Evolutionary conservation across 2,888 invertebrate species (phyloP).

Genomic region (Clusia tigrina): DNA sequence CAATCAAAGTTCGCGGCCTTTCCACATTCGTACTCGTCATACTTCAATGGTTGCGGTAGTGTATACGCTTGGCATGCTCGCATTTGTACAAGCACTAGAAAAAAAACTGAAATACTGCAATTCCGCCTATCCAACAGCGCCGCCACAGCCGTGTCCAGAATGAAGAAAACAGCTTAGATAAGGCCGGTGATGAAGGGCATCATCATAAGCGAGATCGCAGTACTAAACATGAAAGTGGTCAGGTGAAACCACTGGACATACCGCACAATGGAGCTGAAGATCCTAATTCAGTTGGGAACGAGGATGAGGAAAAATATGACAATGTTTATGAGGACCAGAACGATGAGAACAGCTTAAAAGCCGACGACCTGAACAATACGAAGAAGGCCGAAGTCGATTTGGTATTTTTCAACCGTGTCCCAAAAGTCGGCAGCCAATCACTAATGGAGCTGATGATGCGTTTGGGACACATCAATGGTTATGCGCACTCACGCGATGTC

Average conservation of each 20-base stretch:
- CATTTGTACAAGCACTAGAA: slow-evolving; percentile 16
- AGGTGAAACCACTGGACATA: neutral
- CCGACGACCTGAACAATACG: slow-evolving; percentile 56
- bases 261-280: neutral
- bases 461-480: slow-evolving; percentile 65
- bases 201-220: neutral
- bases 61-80: neutral
- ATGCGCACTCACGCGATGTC: slow-evolving; percentile 71
- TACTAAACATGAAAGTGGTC: neutral
- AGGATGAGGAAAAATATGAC: slow-evolving; percentile 24
- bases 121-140: slow-evolving; percentile 30
- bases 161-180: neutral
- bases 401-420: slow-evolving; percentile 87
- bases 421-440: slow-evolving; percentile 89
- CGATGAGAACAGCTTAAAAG: slow-evolving; percentile 35
- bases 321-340: slow-evolving; percentile 28
- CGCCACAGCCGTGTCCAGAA: slow-evolving; percentile 33
- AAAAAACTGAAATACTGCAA: slow-evolving; percentile 15
- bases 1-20: too few species aligned
- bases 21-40: neutral
- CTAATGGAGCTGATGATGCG: slow-evolving; percentile 83
- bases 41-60: slow-evolving; percentile 14
- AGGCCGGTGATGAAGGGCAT: neutral
- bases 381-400: slow-evolving; percentile 68
- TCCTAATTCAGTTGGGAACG: slow-evolving; percentile 18